Evolutionary conservation across 2,888 invertebrate species (phyloP).

Genomic region (Tenthredo amoena): DNA sequence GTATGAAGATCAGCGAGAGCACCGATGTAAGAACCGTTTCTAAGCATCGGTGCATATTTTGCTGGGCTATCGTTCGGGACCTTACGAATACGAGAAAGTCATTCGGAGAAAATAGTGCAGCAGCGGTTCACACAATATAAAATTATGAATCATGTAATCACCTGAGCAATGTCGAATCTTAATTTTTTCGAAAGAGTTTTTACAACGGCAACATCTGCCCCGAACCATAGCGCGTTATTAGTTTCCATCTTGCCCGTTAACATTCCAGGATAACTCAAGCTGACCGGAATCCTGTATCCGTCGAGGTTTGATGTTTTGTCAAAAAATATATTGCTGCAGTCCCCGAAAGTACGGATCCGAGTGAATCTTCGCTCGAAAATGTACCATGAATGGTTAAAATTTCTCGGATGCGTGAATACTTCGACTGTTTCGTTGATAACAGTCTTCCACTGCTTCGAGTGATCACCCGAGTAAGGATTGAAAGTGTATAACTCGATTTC

Average conservation of each 20-base stretch:
- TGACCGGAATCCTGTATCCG: slow-evolving; percentile 18
- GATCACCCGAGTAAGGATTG: not conserved
- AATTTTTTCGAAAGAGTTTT: too few species aligned
- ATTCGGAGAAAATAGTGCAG: not conserved
- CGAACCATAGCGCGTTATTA: not conserved
- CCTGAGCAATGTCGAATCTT: not conserved
- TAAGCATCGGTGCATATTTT: not conserved
- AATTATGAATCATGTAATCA: not conserved
- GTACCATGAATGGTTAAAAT: slow-evolving; percentile 19
- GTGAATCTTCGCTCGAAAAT: not conserved
- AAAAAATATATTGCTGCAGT: not conserved
- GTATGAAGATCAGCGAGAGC: not conserved
- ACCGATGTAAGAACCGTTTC: not conserved
- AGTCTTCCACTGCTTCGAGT: not conserved
- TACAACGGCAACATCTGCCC: not conserved
- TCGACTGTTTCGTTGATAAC: slow-evolving; percentile 11
- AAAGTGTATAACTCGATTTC: not conserved
- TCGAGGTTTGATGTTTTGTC: slow-evolving; percentile 33
- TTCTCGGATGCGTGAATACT: not conserved
- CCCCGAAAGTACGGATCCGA: not conserved
- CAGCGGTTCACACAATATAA: not conserved
- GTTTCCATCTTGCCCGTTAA: not conserved
- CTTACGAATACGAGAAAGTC: not conserved
- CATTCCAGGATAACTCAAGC: not conserved
- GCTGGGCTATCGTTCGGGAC: not conserved